These are phyloP conservation scores for Erebia palarica DNA, from an alignment of 2,888 invertebrate genomes.

Conservation along the genomic window DNA sequence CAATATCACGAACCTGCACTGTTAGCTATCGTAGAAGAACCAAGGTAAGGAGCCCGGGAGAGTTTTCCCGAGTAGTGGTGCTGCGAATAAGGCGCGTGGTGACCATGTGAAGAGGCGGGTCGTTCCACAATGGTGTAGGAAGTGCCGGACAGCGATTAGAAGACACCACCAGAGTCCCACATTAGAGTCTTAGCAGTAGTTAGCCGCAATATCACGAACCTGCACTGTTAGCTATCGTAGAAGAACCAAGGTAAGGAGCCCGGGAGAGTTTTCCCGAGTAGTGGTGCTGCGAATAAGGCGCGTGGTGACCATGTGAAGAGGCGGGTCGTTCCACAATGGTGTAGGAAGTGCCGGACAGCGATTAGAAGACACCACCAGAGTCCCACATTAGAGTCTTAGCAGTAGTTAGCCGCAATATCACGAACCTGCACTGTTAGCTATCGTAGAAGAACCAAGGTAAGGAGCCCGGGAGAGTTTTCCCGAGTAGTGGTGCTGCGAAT, in stretches of 20 bases:
- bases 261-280: conserved; percentile 75
- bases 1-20: conserved; percentile 66
- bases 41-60: conserved; percentile 61
- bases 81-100: conserved; percentile 25
- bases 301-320: conserved; percentile 86
- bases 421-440: conserved; percentile 74
- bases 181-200: conserved; percentile 87
- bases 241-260: conserved; percentile 87
- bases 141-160: conserved; percentile 94
- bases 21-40: conserved; percentile 46
- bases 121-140: conserved; percentile 94
- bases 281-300: conserved; percentile 83
- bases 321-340: conserved; percentile 93
- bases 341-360: conserved; percentile 94
- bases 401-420: conserved; percentile 85
- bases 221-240: conserved; percentile 81
- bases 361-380: conserved; percentile 88
- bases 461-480: conserved; percentile 81
- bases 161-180: conserved; percentile 79
- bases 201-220: conserved; percentile 80
- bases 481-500: conserved; percentile 83
- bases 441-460: conserved; percentile 87
- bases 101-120: conserved; percentile 62
- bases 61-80: conserved; percentile 41
- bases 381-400: conserved; percentile 82